Base-by-base conservation (phyloP, 1,140 invertebrate genomes). In the Tetragnatha versicolor region DNA sequence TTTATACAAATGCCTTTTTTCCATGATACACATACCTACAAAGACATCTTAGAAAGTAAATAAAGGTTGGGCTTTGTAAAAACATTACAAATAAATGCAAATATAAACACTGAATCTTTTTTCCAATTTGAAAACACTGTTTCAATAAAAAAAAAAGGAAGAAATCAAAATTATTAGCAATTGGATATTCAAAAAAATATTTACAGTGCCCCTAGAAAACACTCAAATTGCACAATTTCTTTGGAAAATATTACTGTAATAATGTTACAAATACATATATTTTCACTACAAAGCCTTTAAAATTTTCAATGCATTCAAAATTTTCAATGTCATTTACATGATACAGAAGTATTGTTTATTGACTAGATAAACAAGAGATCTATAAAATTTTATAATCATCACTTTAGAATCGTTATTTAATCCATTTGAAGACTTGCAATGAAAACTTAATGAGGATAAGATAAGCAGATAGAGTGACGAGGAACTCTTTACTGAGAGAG, bases 201-300 rank as follows among this genome's bases (percentile, higher is more conserved):
- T 61, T 75, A 75, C 72, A 75, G 72, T 75, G 72, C 55, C 37
- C 17, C 25, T 35, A 63, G 39, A 60, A 61, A 73, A 75, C 39
- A 75, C 49, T 63, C 39, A 75, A 47, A 75, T 75, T 75, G 72
- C 72, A 75, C 72, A 75, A 75, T 75, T 47, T 75, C 72, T 75
- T 75, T 75, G 72, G 72, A 75, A 75, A 75, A 75, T 63, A 75
- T 75, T 63, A 63, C 55, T 75, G 55, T 37, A 75, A 33, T 33
- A 60, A 42, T 73, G 29, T 29, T 42, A 53, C 17, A 70, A 63
- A 37, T 33, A 37, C 31, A 31, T 68, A 49, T n/a, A 51, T 14
- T 51, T 14, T 51, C 14, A 31, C 6, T 27, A 68, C 31, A 12
- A 51, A 20, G 33, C 33, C 14, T 68, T 17, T 20, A 68, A 33